Percentiles rank a stretch among this genome's conserved stretches.
Conservation (phyloP, 1,140 invertebrate species). For the Papilio aristodemus region DNA sequence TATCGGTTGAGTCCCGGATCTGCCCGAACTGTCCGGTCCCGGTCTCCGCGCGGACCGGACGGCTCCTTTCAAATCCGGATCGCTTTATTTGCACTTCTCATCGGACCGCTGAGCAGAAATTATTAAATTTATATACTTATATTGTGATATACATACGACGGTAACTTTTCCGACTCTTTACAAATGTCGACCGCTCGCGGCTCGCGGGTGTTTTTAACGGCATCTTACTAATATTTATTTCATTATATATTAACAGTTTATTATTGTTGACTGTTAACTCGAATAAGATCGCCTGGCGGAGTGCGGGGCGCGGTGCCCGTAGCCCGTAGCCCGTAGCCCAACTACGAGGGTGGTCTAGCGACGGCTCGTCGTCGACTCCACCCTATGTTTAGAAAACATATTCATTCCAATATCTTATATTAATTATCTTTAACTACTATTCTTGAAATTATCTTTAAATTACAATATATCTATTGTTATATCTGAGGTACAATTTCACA, state of each 20-base stretch:
- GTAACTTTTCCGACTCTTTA: constrained; percentile 72
- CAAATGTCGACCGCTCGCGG: constrained; percentile 65
- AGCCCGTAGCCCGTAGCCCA: too few species aligned
- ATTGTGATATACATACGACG: constrained; percentile 70
- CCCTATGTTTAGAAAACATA: too few species aligned
- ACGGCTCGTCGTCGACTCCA: too few species aligned
- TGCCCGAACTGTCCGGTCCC: too few species aligned
- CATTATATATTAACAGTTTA: constrained; percentile 73
- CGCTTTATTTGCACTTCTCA: constrained; percentile 26
- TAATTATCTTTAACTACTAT: too few species aligned
- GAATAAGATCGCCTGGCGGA: constrained; percentile 45
- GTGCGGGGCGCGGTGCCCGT: constrained; percentile 36
- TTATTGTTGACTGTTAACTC: constrained; percentile 76
- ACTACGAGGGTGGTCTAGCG: too few species aligned
- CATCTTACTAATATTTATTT: constrained; percentile 68
- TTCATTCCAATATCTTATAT: too few species aligned
- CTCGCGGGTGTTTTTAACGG: constrained; percentile 63
- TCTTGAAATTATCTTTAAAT: too few species aligned
- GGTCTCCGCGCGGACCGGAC: too few species aligned
- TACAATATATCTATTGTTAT: too few species aligned
- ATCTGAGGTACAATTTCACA: too few species aligned
- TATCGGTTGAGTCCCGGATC: not conserved
- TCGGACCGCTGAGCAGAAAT: not conserved
- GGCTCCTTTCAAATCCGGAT: not conserved
- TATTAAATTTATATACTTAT: constrained; percentile 47